Evolutionary conservation across 2,888 invertebrate genomes (phyloP).

Genomic region (Empis livida): DNA sequence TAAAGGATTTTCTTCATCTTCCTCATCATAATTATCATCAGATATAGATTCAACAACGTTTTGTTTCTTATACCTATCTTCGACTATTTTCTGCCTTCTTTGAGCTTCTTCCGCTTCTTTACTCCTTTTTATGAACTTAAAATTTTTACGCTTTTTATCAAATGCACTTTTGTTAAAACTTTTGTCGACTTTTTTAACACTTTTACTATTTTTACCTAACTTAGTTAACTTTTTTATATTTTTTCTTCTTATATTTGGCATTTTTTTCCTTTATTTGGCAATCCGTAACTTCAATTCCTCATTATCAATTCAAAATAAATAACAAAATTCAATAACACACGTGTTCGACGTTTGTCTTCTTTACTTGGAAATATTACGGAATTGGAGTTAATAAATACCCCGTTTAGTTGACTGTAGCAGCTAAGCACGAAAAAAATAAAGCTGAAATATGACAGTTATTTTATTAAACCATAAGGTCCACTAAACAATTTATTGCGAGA

Average conservation of each 20-base stretch:
- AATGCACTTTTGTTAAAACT: slow-evolving; percentile 1
- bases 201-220: background rate
- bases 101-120: slow-evolving; percentile 25
- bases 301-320: no score
- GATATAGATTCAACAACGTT: background rate
- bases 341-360: no score
- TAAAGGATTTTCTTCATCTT: slow-evolving; percentile 40
- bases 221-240: background rate
- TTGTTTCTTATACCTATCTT: slow-evolving; percentile 14
- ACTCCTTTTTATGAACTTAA: slow-evolving; percentile 24
- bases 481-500: no score
- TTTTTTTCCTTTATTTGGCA: no score
- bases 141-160: slow-evolving; percentile 17
- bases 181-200: slow-evolving; percentile 3
- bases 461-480: no score
- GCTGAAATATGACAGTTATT: no score
- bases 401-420: no score
- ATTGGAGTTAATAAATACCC: no score
- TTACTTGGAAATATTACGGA: no score
- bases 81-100: slow-evolving; percentile 17
- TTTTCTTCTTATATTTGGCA: slow-evolving; percentile 10
- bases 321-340: no score
- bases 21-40: slow-evolving; percentile 34
- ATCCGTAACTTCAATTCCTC: no score
- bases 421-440: no score